Percentiles rank a stretch among this genome's conserved stretches.
These are phyloP conservation scores for Vulpes vulpes DNA, from an alignment of 2,113 vertebrate genomes.

Conservation along the genomic window DNA sequence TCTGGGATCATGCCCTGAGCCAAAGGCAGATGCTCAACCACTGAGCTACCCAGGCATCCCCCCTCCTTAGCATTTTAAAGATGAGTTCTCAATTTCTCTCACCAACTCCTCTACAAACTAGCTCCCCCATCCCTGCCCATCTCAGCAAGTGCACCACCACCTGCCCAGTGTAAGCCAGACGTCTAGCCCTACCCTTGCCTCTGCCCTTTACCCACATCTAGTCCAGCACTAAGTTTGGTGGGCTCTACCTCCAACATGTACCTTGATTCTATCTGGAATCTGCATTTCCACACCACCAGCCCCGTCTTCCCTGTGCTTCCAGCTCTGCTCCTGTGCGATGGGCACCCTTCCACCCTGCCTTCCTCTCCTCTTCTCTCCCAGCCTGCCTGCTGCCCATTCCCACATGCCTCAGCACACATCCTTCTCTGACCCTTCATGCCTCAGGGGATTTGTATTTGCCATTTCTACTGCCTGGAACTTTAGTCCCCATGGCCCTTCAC, in stretches of 20 bases:
- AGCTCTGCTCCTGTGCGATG: no score
- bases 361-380: background rate
- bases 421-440: background rate
- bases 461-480: background rate
- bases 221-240: background rate
- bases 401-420: background rate
- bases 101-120: background rate
- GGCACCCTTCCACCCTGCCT: background rate
- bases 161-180: background rate
- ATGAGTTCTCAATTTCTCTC: background rate
- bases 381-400: background rate
- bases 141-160: background rate
- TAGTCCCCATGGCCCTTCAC: accelerated
- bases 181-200: no score
- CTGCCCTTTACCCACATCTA: background rate
- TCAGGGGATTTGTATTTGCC: background rate
- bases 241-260: background rate
- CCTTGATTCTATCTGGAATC: no score
- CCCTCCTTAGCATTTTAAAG: background rate
- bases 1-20: no score
- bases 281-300: background rate
- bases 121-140: background rate
- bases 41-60: no score
- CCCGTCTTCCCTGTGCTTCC: no score
- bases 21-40: no score